Evolutionary conservation across 2,888 invertebrate genomes (phyloP).

Genomic region (Diaperis boleti): DNA sequence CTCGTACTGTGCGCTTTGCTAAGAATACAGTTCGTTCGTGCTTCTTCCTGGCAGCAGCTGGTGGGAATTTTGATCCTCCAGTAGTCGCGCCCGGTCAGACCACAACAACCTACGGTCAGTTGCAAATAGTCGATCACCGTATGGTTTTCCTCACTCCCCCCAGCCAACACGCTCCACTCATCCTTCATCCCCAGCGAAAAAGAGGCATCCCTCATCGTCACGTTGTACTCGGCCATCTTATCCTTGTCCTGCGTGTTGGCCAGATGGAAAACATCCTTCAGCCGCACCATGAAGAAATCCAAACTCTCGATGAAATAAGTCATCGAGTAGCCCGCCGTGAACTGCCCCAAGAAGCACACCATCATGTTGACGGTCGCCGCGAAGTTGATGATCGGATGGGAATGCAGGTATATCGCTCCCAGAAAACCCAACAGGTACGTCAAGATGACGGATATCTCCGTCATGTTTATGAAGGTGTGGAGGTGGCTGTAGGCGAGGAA

Average conservation of each 20-base stretch:
- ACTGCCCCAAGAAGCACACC: not conserved
- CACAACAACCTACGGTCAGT: constrained; percentile 12
- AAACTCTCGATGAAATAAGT: not conserved
- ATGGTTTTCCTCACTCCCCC: not conserved
- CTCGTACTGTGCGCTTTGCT: not conserved
- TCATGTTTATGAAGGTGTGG: not conserved
- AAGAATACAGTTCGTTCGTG: constrained; percentile 7
- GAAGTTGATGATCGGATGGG: not conserved
- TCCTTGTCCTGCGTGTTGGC: not conserved
- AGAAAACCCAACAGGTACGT: not conserved
- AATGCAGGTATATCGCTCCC: not conserved
- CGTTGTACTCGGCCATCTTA: not conserved
- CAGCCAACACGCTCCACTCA: not conserved
- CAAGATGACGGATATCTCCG: not conserved
- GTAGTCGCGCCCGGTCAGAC: constrained; percentile 2
- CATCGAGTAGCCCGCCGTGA: not conserved
- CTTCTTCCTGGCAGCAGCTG: constrained; percentile 16
- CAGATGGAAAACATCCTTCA: not conserved
- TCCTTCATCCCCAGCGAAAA: not conserved
- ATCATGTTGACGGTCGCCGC: not conserved
- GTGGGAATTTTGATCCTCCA: constrained; percentile 1
- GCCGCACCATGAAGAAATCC: too few species aligned
- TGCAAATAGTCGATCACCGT: not conserved
- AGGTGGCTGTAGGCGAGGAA: not conserved
- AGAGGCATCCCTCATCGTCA: not conserved